These are phyloP conservation scores for Sicus ferrugineus DNA, from an alignment of 2,888 invertebrate genomes.

Conservation along the genomic window DNA sequence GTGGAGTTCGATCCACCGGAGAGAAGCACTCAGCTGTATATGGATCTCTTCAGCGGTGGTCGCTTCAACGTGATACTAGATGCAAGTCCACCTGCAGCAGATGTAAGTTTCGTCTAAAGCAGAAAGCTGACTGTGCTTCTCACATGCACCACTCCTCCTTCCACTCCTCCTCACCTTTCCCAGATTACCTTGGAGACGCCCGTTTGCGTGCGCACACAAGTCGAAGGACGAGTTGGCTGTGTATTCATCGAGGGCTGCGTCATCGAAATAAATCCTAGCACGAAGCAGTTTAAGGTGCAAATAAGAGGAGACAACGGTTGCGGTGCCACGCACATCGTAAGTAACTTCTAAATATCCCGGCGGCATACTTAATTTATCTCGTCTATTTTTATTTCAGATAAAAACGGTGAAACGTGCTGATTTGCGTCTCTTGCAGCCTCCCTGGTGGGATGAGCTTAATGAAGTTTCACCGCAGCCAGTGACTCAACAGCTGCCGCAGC, in stretches of 20 bases:
- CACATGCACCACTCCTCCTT: not conserved
- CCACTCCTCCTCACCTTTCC: constrained; percentile 7
- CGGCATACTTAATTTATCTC: not conserved
- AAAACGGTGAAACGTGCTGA: constrained; percentile 85
- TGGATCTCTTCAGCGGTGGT: constrained; percentile 80
- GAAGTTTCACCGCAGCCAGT: constrained; percentile 64
- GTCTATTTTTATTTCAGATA: constrained; percentile 40
- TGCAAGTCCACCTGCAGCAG: constrained; percentile 85
- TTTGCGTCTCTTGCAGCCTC: constrained; percentile 87
- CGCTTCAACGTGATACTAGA: constrained; percentile 91
- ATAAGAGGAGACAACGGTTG: constrained; percentile 50
- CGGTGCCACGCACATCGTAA: constrained; percentile 41
- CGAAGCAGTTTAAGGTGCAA: constrained; percentile 75
- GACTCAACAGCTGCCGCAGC: constrained; percentile 17
- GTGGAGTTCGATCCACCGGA: constrained; percentile 84
- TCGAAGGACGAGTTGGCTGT: constrained; percentile 72
- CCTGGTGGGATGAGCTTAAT: constrained; percentile 96
- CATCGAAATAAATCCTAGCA: constrained; percentile 71
- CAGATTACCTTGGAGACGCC: constrained; percentile 80
- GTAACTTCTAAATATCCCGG: not conserved
- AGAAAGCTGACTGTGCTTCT: not conserved
- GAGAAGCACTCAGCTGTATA: constrained; percentile 74
- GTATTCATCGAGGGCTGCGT: constrained; percentile 89
- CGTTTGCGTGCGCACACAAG: constrained; percentile 79
- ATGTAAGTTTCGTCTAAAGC: constrained; percentile 66